Evolutionary conservation across 2,113 vertebrate species (phyloP).

Genomic region (Melanostigma gelatinosum): DNA sequence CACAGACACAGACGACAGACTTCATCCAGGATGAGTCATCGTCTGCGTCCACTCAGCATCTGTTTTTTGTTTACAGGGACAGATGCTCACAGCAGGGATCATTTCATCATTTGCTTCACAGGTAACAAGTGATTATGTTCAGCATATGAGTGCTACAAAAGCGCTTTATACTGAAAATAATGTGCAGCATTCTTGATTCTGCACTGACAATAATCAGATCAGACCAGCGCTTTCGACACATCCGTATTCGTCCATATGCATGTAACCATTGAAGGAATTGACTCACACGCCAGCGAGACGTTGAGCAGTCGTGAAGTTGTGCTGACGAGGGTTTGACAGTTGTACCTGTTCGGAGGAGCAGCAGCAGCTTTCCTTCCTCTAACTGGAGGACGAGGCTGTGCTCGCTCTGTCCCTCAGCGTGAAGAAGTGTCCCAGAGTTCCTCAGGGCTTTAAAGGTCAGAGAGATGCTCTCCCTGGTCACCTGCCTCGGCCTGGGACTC

Average conservation of each 20-base stretch:
- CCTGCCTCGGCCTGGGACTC: conserved; percentile 31
- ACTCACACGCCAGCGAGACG: neutral
- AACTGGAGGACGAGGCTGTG: conserved; percentile 61
- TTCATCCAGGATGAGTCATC: conserved; percentile 38
- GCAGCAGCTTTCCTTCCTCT: conserved; percentile 59
- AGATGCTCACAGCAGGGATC: no score
- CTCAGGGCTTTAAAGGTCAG: conserved; percentile 66
- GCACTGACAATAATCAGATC: neutral
- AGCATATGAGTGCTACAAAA: neutral
- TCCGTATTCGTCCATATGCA: accelerated
- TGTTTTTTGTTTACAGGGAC: neutral
- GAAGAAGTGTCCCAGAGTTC: conserved; percentile 64
- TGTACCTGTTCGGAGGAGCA: conserved; percentile 65
- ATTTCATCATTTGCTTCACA: neutral
- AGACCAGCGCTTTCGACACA: neutral
- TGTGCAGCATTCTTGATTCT: neutral
- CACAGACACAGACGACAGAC: conserved; percentile 22
- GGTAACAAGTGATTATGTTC: neutral
- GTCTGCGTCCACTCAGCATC: neutral
- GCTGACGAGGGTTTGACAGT: neutral
- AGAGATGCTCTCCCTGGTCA: conserved; percentile 42
- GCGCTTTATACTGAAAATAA: neutral
- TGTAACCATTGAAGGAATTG: no score
- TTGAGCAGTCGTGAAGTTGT: neutral
- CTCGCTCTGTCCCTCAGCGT: conserved; percentile 31